Evolutionary conservation across 2,113 vertebrate genomes (phyloP), one percentile per base, ranked within the genome.

Genomic region (Chlamydotis undulata): DNA sequence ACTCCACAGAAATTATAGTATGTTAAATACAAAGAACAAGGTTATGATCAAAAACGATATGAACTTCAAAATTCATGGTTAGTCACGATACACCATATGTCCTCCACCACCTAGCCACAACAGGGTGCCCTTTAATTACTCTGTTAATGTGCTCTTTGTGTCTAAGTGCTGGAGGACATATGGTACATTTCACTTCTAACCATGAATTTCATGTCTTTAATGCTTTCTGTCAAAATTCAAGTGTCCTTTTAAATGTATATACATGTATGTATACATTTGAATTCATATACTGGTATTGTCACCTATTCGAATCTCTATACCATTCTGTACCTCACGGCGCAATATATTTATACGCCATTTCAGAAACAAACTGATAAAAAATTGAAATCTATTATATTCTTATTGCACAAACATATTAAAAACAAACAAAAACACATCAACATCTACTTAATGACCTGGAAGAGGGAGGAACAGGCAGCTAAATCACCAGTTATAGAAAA

Each of bases 51-150:
- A 92, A 96, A 96, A 4, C 71, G 93, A 64, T 47, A 92, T 39
- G 61, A 96, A 89, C 73, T 90, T 84, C 76, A 89, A 83, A 96
- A 96, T 92, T 92, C 90, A 87, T 95, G 92, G 90, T 90, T 92
- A 92, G 53, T 81, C 94, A 60, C 79, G 86, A 82, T 87, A 64
- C 33, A 82, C 95, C 95, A 96, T 96, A 97, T 97, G 96, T 96
- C 93, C 56, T 90, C 69, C 86, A 81, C 69, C 86, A 96, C 96
- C 95, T 96, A 96, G 73, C 76, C 96, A 87, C 96, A 94, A 97
- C 90, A 92, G 96, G 96, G 95, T 94, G 96, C 89, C 83, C 95
- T 95, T 96, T 96, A 96, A 96, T 95, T 94, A 94, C 94, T 83
- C 82, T 47, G 61, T 77, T 95, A 97, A 97, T 94, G 93, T 91